These are phyloP conservation scores for Belonocnema kinseyi DNA, from an alignment of 1,140 invertebrate genomes.

Conservation along the genomic window DNA sequence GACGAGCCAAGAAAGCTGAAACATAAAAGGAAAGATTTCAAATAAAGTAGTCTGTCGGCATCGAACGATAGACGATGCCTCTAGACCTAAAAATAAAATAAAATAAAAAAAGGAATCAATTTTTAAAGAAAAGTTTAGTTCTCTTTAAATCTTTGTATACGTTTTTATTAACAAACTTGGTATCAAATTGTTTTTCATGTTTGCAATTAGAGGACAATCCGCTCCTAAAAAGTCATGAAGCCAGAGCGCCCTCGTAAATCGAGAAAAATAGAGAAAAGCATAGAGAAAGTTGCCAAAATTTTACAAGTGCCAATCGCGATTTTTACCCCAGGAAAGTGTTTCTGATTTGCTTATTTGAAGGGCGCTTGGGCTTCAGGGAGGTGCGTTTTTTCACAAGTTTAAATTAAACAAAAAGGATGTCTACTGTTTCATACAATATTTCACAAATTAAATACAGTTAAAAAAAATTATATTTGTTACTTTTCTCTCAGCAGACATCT, in stretches of 20 bases:
- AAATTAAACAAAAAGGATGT: neutral
- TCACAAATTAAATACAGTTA: too few relatives aligned
- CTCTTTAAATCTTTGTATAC: too few relatives aligned
- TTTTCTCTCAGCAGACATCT: neutral
- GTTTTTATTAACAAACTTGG: neutral
- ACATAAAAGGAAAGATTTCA: neutral
- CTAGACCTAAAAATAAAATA: conserved; percentile 28
- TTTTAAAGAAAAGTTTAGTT: too few relatives aligned
- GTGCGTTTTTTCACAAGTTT: neutral
- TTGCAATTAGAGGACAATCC: neutral
- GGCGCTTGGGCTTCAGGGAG: neutral
- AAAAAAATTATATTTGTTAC: too few relatives aligned
- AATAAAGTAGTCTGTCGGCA: neutral
- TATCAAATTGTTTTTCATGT: neutral
- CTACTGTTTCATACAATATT: neutral
- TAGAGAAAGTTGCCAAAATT: conserved; percentile 8
- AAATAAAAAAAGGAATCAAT: neutral
- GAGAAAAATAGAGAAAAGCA: neutral
- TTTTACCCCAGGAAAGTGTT: neutral
- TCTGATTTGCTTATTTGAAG: too few relatives aligned
- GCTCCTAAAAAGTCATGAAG: neutral
- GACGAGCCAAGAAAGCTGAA: neutral
- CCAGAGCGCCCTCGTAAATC: neutral
- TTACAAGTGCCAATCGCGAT: conserved; percentile 13
- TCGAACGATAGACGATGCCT: neutral